Evolutionary conservation across 2,113 vertebrate species (phyloP).

Genomic region (Chaetura pelagica): DNA sequence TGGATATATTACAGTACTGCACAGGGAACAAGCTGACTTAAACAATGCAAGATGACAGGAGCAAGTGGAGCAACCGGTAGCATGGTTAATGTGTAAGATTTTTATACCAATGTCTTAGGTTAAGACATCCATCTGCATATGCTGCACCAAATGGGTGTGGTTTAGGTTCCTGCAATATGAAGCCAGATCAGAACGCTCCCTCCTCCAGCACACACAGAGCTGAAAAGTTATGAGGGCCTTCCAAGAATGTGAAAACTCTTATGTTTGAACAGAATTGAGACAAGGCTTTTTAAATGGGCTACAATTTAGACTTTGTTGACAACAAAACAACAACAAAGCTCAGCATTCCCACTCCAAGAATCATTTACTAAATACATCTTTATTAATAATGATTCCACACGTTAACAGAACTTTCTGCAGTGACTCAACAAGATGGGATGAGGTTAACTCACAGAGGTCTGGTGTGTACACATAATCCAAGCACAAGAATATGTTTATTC

Average conservation of each 20-base stretch:
- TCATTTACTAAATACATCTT: conserved; percentile 7
- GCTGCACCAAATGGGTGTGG: neutral
- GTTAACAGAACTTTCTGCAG: neutral
- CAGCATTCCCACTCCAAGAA: neutral
- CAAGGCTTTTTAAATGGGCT: neutral
- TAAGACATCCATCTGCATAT: neutral
- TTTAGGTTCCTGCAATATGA: neutral
- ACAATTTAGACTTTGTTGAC: neutral
- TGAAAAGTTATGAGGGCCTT: neutral
- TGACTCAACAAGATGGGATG: neutral
- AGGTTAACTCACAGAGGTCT: neutral
- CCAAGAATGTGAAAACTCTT: neutral
- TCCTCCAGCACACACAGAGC: neutral
- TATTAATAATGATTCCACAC: conserved; percentile 25
- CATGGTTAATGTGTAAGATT: neutral
- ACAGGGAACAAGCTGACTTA: neutral
- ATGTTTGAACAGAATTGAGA: neutral
- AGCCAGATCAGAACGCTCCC: neutral
- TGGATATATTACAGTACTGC: neutral
- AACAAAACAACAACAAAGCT: neutral
- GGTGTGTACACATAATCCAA: neutral
- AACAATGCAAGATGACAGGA: neutral
- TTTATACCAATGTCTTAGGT: neutral
- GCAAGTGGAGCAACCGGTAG: neutral
- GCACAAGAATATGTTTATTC: neutral